Evolutionary conservation across 2,888 invertebrate species (phyloP).

Genomic region (Lepidocyrtinus sp.): DNA sequence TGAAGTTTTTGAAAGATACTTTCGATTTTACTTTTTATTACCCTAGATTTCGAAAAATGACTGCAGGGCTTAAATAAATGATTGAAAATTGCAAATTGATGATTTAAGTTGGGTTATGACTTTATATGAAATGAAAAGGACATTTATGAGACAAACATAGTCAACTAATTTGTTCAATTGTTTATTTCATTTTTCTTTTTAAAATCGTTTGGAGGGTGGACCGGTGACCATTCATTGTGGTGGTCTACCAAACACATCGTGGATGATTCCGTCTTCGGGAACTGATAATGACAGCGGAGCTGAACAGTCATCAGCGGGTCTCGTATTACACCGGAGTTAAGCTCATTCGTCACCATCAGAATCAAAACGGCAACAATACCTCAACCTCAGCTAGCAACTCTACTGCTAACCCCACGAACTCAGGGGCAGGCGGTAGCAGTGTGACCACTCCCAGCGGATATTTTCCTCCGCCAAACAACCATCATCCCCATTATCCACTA

Average conservation of each 20-base stretch:
- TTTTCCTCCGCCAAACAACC: slow-evolving; percentile 21
- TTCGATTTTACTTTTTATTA: too few species aligned
- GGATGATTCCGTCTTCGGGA: slow-evolving; percentile 43
- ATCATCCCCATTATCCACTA: slow-evolving; percentile 21
- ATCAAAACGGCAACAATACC: slow-evolving; percentile 10
- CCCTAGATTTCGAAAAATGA: too few species aligned
- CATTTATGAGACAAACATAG: too few species aligned
- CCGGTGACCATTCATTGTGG: slow-evolving; percentile 46
- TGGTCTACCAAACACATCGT: slow-evolving; percentile 41
- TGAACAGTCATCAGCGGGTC: slow-evolving; percentile 51
- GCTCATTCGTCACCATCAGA: slow-evolving; percentile 50
- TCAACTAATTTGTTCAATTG: too few species aligned
- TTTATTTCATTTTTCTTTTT: too few species aligned
- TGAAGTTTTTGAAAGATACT: too few species aligned
- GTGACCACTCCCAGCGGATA: slow-evolving; percentile 5
- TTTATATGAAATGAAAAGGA: too few species aligned
- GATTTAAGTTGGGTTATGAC: too few species aligned
- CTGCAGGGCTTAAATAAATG: too few species aligned
- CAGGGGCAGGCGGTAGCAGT: not conserved
- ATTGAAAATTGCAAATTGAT: too few species aligned
- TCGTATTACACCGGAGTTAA: slow-evolving; percentile 51
- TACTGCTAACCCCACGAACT: not conserved
- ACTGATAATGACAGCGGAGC: slow-evolving; percentile 52
- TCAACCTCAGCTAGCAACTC: slow-evolving; percentile 9
- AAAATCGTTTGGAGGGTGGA: slow-evolving; percentile 54